These are phyloP conservation scores for Ophion obscuratus DNA, from an alignment of 2,888 invertebrate species.

Conservation along the genomic window DNA sequence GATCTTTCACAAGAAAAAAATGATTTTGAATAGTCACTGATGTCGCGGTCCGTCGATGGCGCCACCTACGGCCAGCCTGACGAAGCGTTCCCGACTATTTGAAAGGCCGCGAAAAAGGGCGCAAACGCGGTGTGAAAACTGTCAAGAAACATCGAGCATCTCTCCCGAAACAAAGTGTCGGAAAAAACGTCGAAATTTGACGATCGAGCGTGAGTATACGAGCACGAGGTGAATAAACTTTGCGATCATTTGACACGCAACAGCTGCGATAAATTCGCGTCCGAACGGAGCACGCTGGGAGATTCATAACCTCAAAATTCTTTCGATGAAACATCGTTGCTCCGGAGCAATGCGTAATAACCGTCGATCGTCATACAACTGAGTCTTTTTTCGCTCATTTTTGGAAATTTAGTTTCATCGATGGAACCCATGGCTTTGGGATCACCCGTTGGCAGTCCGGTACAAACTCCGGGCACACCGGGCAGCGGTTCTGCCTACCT, in stretches of 20 bases:
- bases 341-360: neutral
- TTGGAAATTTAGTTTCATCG: slow-evolving; percentile 66
- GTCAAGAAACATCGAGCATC: slow-evolving; percentile 29
- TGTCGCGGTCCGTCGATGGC: slow-evolving; percentile 9
- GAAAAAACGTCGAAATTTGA: neutral
- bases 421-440: slow-evolving; percentile 95
- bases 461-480: slow-evolving; percentile 88
- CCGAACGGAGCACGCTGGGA: neutral
- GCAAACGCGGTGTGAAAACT: slow-evolving; percentile 25
- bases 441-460: slow-evolving; percentile 87
- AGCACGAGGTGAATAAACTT: neutral
- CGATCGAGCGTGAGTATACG: slow-evolving; percentile 18
- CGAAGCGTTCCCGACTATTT: slow-evolving; percentile 23
- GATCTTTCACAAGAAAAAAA: neutral
- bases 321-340: neutral
- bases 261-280: neutral
- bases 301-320: slow-evolving; percentile 57
- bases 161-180: slow-evolving; percentile 24
- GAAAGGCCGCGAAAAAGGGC: slow-evolving; percentile 49
- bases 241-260: neutral
- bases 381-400: neutral
- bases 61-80: neutral
- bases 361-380: neutral
- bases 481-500: slow-evolving; percentile 89
- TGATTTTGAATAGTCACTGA: neutral